phyloP scores from a whole-genome alignment of 30 jellyfish, hydroid and myxozoan genomes.

The Turritopsis dohrnii region DNA sequence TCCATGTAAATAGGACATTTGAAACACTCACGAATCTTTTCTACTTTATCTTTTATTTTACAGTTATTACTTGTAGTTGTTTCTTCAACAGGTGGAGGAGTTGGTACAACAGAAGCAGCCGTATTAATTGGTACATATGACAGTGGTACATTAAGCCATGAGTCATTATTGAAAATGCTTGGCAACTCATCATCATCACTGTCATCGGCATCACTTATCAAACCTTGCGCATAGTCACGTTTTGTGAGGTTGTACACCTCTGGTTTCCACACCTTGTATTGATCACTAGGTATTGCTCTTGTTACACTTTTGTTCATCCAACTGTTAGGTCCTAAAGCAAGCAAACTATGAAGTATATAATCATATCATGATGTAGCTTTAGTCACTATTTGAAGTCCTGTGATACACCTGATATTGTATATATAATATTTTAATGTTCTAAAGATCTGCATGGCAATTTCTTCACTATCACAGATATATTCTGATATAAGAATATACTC shows the following conservation, averaged over 20 bases:
- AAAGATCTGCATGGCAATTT: no score
- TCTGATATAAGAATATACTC: no score
- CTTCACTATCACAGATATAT: no score
- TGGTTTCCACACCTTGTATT: not conserved
- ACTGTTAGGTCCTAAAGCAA: not conserved
- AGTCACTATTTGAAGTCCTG: no score
- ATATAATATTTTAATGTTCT: no score
- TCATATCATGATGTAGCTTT: no score
- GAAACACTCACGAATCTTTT: not conserved
- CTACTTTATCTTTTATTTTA: no score
- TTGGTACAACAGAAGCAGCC: not conserved
- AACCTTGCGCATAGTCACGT: not conserved
- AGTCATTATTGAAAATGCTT: not conserved
- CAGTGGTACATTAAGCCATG: not conserved
- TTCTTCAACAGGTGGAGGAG: not conserved
- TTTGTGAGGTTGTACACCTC: not conserved
- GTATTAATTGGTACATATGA: not conserved
- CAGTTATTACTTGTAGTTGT: not conserved
- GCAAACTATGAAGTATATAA: no score
- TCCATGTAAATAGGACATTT: slow-evolving; percentile 3
- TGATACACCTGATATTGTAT: no score
- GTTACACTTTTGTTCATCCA: not conserved
- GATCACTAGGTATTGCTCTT: not conserved
- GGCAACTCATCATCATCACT: not conserved
- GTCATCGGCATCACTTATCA: not conserved